These are phyloP conservation scores for Apotomis capreana DNA, from an alignment of 2,888 invertebrate species.

Conservation along the genomic window DNA sequence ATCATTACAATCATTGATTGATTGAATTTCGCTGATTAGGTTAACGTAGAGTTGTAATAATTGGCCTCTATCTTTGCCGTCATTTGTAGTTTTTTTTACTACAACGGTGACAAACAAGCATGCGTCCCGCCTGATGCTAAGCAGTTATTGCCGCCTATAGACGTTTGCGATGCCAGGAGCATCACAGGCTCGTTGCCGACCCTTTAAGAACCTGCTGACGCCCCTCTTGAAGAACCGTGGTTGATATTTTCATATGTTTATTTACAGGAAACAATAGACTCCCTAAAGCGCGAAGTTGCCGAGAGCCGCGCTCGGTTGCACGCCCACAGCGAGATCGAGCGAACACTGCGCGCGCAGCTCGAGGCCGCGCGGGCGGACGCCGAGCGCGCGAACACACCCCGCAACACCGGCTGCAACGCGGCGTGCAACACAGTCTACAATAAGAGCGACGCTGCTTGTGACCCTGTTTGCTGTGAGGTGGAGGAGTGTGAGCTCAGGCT, in stretches of 20 bases:
- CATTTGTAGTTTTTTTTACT: no score
- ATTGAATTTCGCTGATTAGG: no score
- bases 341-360: constrained; percentile 74
- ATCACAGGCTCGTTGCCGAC: no score
- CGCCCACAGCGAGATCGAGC: constrained; percentile 77
- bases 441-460: constrained; percentile 75
- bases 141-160: no score
- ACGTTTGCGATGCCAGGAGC: no score
- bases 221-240: no score
- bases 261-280: constrained; percentile 76
- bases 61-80: no score
- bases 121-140: no score
- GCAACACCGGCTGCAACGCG: constrained; percentile 44
- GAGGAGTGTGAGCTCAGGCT: constrained; percentile 70
- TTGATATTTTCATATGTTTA: constrained; percentile 1
- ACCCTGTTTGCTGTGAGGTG: constrained; percentile 71
- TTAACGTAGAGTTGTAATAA: no score
- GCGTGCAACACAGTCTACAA: constrained; percentile 60
- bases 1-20: no score
- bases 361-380: constrained; percentile 73
- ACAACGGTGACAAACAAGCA: no score
- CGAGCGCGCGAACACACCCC: constrained; percentile 49
- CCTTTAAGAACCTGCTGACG: no score
- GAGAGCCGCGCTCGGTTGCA: constrained; percentile 75
- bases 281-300: constrained; percentile 76